Percentiles rank a stretch among this genome's conserved stretches.
Evolutionary conservation across 2,113 vertebrate species (phyloP).

Genomic region (Anser cygnoides): DNA sequence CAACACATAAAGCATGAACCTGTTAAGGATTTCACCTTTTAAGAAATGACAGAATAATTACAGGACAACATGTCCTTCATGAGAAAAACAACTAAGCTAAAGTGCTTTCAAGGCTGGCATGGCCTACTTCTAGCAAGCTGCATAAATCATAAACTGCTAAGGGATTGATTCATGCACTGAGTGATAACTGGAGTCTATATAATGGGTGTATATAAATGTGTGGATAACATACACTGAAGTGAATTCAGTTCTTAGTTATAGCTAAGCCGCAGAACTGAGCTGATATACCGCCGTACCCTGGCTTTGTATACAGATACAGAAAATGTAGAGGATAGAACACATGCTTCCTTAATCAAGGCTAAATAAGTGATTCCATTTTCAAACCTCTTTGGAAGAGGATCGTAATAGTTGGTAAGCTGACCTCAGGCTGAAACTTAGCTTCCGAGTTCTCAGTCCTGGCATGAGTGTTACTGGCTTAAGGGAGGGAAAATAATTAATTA

Average conservation of each 20-base stretch:
- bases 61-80: conserved; percentile 80
- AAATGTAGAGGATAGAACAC: background rate
- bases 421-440: background rate
- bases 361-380: background rate
- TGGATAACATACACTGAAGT: background rate
- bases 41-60: conserved; percentile 83
- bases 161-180: conserved; percentile 37
- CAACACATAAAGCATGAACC: conserved; percentile 63
- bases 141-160: conserved; percentile 76
- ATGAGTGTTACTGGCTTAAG: background rate
- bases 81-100: conserved; percentile 77
- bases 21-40: conserved; percentile 79
- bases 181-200: conserved; percentile 19
- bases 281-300: background rate
- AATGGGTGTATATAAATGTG: background rate
- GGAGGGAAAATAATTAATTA: background rate
- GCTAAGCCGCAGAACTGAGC: background rate
- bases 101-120: conserved; percentile 77
- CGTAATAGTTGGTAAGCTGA: background rate
- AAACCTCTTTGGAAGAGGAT: background rate
- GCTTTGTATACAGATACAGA: background rate
- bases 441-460: background rate
- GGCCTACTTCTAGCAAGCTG: conserved; percentile 78
- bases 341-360: background rate
- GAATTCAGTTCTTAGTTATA: background rate